Conservation (phyloP, 1,140 invertebrate genomes). For the Stratiolaelaps scimitus region DNA sequence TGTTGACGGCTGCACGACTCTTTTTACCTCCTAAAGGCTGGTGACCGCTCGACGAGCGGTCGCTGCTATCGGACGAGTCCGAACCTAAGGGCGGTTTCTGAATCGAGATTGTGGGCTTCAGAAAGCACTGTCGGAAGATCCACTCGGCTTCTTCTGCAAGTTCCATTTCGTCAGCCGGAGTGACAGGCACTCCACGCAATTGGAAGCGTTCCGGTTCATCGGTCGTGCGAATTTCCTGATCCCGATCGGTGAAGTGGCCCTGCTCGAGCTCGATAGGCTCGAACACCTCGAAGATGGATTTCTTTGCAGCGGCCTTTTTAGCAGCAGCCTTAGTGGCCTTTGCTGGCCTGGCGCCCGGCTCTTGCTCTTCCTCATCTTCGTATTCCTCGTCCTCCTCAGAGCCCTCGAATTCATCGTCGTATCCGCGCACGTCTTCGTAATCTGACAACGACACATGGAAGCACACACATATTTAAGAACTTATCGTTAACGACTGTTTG, state of each 20-base stretch:
- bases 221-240: conserved; percentile 33
- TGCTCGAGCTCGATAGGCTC: conserved; percentile 93
- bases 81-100: conserved; percentile 46
- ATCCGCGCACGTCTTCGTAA: conserved; percentile 84
- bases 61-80: conserved; percentile 27
- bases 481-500: not conserved
- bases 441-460: conserved; percentile 44
- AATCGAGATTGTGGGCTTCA: conserved; percentile 60
- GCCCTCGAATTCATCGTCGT: conserved; percentile 72
- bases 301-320: conserved; percentile 63
- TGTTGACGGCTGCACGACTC: conserved; percentile 56
- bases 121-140: conserved; percentile 91
- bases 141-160: conserved; percentile 88
- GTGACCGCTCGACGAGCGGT: conserved; percentile 33
- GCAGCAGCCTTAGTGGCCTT: conserved; percentile 40
- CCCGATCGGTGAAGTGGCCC: conserved; percentile 78
- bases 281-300: conserved; percentile 74
- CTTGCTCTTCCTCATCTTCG: conserved; percentile 59
- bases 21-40: conserved; percentile 37
- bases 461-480: not conserved
- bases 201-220: conserved; percentile 52
- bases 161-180: conserved; percentile 62
- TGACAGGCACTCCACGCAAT: conserved; percentile 66
- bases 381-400: conserved; percentile 61
- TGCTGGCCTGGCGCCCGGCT: conserved; percentile 44